Evolutionary conservation across 2,113 vertebrate species (phyloP).

Genomic region (Phaethon lepturus): DNA sequence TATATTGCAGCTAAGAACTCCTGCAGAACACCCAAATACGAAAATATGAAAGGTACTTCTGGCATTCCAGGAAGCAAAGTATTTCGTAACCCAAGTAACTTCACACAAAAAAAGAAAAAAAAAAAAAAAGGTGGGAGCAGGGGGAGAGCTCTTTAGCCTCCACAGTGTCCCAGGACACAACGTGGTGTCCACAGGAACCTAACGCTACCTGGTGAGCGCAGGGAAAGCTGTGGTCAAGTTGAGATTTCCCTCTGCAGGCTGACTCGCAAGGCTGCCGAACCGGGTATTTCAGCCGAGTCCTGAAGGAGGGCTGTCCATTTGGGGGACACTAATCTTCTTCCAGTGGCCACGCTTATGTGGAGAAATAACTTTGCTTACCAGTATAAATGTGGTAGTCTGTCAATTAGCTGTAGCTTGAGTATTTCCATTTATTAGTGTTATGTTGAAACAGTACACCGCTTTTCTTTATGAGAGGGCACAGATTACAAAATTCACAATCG

Average conservation of each 20-base stretch:
- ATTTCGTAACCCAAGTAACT: not conserved
- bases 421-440: not conserved
- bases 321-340: not conserved
- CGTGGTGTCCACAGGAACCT: accelerated
- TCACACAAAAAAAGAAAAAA: no score
- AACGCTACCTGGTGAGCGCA: not conserved
- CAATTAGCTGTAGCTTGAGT: not conserved
- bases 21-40: accelerated
- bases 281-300: not conserved
- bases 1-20: not conserved
- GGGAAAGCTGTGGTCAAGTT: not conserved
- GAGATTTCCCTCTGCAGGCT: not conserved
- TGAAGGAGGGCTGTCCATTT: not conserved
- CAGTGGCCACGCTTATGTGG: not conserved
- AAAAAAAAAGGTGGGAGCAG: not conserved
- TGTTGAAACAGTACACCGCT: not conserved
- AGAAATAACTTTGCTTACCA: not conserved
- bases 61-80: not conserved
- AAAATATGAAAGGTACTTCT: not conserved
- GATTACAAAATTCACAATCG: not conserved
- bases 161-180: not conserved
- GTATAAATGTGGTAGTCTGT: not conserved
- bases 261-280: not conserved
- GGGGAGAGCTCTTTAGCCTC: not conserved
- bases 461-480: not conserved